Conservation (phyloP, 2,797 vertebrate genomes). For the Todus mexicanus region DNA sequence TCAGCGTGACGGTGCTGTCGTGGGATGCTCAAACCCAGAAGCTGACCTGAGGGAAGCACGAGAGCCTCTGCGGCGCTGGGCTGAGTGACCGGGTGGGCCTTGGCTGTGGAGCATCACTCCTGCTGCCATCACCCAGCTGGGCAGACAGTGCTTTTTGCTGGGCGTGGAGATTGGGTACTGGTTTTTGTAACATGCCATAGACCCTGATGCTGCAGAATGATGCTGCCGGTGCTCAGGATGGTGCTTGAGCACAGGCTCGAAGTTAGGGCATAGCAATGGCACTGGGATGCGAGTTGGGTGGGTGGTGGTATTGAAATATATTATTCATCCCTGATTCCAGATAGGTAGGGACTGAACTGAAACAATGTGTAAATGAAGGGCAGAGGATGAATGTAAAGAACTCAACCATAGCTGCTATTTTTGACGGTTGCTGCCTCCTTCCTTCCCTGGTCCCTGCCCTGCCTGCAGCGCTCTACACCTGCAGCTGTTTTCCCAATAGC, state of each 20-base stretch:
- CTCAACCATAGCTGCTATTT: neutral
- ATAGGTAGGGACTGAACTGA: neutral
- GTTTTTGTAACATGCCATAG: neutral
- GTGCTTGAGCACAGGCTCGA: neutral
- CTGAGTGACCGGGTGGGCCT: neutral
- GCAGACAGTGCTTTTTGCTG: neutral
- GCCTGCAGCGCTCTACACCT: neutral
- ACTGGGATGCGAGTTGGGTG: fast-evolving
- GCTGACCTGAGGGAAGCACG: neutral
- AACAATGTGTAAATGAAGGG: neutral
- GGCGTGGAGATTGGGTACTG: neutral
- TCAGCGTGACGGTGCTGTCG: neutral
- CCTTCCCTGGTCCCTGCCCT: neutral
- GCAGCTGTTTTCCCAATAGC: neutral
- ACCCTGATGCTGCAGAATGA: neutral
- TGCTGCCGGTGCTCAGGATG: fast-evolving
- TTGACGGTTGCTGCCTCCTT: neutral
- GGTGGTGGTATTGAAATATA: fast-evolving
- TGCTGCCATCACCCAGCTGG: neutral
- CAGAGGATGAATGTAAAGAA: neutral
- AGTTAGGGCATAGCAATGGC: neutral
- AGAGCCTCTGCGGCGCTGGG: neutral
- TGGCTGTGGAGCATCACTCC: neutral
- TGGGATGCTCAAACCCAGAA: neutral
- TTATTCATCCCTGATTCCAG: neutral